Evolutionary conservation across 2,888 invertebrate genomes (phyloP).

Genomic region (Eupeodes luniger): DNA sequence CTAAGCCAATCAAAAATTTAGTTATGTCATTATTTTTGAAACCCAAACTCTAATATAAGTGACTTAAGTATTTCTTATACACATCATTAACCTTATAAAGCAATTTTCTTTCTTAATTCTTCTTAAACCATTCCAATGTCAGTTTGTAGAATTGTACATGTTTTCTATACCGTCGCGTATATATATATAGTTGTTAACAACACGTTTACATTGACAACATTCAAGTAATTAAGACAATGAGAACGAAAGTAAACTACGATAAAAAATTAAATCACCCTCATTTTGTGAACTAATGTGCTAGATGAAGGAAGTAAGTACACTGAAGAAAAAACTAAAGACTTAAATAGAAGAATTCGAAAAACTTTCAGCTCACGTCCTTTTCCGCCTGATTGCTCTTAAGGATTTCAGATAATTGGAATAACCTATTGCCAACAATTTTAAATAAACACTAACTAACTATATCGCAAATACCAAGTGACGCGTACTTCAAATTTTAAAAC

Average conservation of each 20-base stretch:
- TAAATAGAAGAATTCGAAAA: too few species aligned
- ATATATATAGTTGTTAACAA: neutral
- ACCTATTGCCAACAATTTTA: too few species aligned
- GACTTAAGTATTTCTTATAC: conserved; percentile 6
- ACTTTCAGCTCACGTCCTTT: too few species aligned
- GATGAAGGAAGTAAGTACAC: neutral
- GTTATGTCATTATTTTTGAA: neutral
- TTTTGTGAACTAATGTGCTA: neutral
- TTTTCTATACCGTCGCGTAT: neutral
- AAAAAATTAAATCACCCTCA: conserved; percentile 27
- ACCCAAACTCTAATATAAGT: neutral
- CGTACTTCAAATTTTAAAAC: too few species aligned
- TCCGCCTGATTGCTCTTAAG: too few species aligned
- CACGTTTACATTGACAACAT: conserved; percentile 39
- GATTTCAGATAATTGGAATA: too few species aligned
- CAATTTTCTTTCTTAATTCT: neutral
- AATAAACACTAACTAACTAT: too few species aligned
- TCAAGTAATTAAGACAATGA: conserved; percentile 38
- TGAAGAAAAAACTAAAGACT: neutral
- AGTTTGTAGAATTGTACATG: neutral
- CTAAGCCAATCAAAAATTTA: conserved; percentile 11
- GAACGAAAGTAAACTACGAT: conserved; percentile 25
- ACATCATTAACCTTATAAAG: conserved; percentile 22
- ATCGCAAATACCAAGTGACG: too few species aligned
- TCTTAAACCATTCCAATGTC: neutral